Base-by-base conservation (phyloP, 2,113 vertebrate genomes). In the Takifugu bimaculatus region DNA sequence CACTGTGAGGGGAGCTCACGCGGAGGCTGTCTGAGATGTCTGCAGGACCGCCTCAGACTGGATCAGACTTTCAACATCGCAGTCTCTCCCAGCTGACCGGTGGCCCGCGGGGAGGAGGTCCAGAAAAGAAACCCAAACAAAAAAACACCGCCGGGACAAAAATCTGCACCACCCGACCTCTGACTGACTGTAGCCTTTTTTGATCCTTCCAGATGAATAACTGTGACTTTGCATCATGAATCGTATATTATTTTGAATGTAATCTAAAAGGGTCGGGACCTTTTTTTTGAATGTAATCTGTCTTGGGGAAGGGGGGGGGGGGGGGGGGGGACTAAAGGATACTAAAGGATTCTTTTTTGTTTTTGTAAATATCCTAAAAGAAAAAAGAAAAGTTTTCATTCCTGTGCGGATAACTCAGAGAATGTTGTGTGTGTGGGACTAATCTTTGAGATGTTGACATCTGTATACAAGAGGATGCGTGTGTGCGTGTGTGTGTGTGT, bases 191-290 rank as follows among this genome's bases (percentile, higher is more conserved):
- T 87, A 81, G 82, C 83, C 79, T 79, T 73, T 74, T 74, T 76
- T 58, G 82, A 84, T 84, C 77, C 82, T 85, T 83, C 85, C 75
- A 88, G 84, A 87, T 85, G 77, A 90, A 89, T 86, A 92, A 89
- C 88, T 90, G 91, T 95, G 94, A 94, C 88, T 90, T 93, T 90
- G 89, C 92, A 89, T 93, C 90, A 93, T 90, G 88, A 94, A 89
- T 88, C 88, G 87, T 89, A 85, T 92, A 90, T 88, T 84, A 84
- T 87, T 88, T 87, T 88, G 87, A 90, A 89, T 88, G 89, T 90
- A 88, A 84, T 72, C 79, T 74, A 87, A 72, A 79, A 53, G 70
- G 68, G 68, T 72, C 43, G 79, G 84, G 75, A 82, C 63, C 72
- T 89, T 84, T 88, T 43, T 43, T 91, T 91, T 77, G 79, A 89